Base-by-base conservation (phyloP, 2,888 invertebrate genomes). In the Drepana falcataria region DNA sequence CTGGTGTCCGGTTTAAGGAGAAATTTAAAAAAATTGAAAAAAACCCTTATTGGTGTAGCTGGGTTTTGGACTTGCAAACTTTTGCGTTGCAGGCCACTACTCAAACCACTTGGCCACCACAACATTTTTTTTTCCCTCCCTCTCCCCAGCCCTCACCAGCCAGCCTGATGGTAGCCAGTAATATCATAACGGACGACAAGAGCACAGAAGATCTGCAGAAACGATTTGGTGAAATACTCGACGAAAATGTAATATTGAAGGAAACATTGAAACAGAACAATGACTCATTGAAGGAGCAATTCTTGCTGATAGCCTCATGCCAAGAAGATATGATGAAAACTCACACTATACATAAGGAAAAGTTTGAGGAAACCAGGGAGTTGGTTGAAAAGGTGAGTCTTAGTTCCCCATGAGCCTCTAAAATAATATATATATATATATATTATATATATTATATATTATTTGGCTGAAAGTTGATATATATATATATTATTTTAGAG, bases 251-350 rank as follows among this genome's bases (percentile, higher is more conserved):
- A 0, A 86, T 92, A 35, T 73, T 94, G 47, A 91, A 92, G 73
- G 94, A 94, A 63, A 93, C 93, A 0, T 75, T 95, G 47, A 89
- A 91, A 34, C 92, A 94, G 64, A 95, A 94, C 70, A 95, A 94
- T 64, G 83, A 92, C 49, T 92, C 93, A 0, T 93, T 95, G 93
- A 94, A 94, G 68, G 91, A 93, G 49, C 94, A 95, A 76, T 93
- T 94, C 63, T 82, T 92, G 41, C 87, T 92, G 51, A 89, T 95
- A 47, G 87, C 92, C 0, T 87, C 86, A 0, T 94, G 94, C 83
- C 94, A 94, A 65, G 93, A 94, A 48, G 94, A 94, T 59, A 93
- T 95, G 68, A 81, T 93, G 71, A 91, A 90, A 62, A 93, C 94
- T 0, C 93, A 94, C 58, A 83, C 91, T 49, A 73, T 91, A 61